Conservation (phyloP, 2,797 vertebrate genomes). For the Acropternis orthonyx region DNA sequence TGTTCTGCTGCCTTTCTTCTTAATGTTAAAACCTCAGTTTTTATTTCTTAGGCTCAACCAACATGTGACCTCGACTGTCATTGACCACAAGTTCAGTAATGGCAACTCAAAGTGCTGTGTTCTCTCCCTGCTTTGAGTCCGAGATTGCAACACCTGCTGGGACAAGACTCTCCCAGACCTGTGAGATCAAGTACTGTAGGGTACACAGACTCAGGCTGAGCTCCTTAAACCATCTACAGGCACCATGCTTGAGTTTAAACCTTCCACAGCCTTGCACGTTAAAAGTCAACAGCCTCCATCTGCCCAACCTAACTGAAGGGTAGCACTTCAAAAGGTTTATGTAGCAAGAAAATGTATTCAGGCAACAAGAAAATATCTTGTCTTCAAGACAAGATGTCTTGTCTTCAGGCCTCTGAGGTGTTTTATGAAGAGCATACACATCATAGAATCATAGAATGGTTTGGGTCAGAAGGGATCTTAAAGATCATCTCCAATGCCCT, state of each 20-base stretch:
- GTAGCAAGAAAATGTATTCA: background rate
- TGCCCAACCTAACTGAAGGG: background rate
- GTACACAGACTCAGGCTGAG: background rate
- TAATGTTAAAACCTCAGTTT: background rate
- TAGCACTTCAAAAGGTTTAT: background rate
- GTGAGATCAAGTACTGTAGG: background rate
- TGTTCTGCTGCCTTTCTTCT: background rate
- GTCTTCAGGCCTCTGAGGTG: background rate
- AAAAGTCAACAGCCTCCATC: background rate
- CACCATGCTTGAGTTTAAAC: background rate
- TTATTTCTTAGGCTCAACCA: background rate
- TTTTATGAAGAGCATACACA: rapidly evolving
- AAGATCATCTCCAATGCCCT: background rate
- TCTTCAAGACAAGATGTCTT: no score
- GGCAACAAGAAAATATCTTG: background rate
- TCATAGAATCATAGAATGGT: background rate
- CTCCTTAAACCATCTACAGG: background rate
- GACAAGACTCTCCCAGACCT: background rate
- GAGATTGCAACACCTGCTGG: background rate
- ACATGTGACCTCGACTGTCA: background rate
- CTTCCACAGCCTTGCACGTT: background rate
- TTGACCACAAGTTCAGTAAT: background rate
- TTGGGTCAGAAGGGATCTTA: background rate
- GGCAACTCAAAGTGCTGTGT: background rate
- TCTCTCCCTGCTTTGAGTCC: background rate